Evolutionary conservation across 2,113 vertebrate genomes (phyloP).

Genomic region (Bufo bufo): DNA sequence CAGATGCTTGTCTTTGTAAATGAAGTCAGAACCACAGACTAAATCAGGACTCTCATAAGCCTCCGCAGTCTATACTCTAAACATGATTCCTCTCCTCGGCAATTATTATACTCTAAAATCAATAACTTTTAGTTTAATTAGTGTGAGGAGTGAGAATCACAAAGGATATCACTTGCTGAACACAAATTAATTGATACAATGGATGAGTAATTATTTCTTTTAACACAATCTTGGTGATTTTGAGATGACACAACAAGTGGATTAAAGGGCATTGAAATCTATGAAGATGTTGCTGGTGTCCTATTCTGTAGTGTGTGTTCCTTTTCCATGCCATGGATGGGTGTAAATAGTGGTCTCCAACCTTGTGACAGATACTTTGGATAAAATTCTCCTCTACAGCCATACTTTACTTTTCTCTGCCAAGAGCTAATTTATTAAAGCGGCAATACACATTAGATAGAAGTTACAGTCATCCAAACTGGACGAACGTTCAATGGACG

Average conservation of each 20-base stretch:
- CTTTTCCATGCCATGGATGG: not conserved
- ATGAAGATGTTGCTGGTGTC: not conserved
- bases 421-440: too few species aligned
- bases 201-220: not conserved
- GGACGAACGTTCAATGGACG: too few species aligned
- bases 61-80: not conserved
- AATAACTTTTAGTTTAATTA: conserved; percentile 13
- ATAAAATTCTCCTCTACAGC: not conserved
- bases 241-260: not conserved
- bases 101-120: conserved; percentile 9
- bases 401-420: too few species aligned
- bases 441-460: too few species aligned
- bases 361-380: not conserved
- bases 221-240: not conserved
- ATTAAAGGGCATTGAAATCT: not conserved
- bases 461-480: too few species aligned
- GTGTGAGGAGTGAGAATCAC: not conserved
- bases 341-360: not conserved
- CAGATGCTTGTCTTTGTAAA: conserved; percentile 10
- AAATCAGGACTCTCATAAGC: not conserved
- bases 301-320: not conserved
- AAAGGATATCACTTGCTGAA: not conserved
- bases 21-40: conserved; percentile 4
- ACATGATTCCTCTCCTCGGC: not conserved
- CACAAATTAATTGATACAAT: not conserved